Percentiles rank a stretch among this genome's conserved stretches.
phyloP scores from a whole-genome alignment of 2,888 invertebrate genomes.

The Allolobophora icterica region DNA sequence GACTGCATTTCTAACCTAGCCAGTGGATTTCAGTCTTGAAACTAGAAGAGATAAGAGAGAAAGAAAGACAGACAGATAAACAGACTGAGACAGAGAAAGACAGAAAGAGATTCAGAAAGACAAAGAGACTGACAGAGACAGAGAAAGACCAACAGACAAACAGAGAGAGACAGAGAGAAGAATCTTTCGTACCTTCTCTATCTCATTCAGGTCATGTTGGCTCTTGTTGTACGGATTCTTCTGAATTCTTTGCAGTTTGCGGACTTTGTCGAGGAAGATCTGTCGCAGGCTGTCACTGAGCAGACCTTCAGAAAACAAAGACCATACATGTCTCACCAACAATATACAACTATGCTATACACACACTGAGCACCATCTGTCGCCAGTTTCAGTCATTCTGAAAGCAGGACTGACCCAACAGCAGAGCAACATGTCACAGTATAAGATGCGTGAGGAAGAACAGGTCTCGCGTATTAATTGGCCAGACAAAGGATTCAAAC shows the following conservation, averaged over 20 bases:
- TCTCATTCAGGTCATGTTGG: slow-evolving; percentile 41
- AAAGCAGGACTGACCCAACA: not conserved
- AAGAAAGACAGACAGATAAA: not conserved
- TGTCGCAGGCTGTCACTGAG: slow-evolving; percentile 40
- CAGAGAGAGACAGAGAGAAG: not conserved
- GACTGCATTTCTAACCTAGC: not conserved
- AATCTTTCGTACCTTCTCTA: slow-evolving; percentile 38
- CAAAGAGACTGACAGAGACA: too few species aligned
- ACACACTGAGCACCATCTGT: too few species aligned
- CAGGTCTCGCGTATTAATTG: not conserved
- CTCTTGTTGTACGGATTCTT: slow-evolving; percentile 43
- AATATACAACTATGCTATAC: not conserved
- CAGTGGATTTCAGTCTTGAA: too few species aligned
- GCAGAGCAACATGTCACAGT: not conserved
- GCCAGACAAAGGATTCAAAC: too few species aligned
- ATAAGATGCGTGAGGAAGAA: not conserved
- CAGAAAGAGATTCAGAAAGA: too few species aligned
- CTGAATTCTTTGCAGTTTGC: slow-evolving; percentile 40
- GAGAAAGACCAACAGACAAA: not conserved
- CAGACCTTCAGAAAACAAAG: slow-evolving; percentile 31
- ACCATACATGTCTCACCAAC: not conserved
- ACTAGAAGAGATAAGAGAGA: too few species aligned
- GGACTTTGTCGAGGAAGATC: slow-evolving; percentile 40
- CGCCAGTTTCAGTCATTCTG: not conserved
- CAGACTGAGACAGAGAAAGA: not conserved